These are phyloP conservation scores for Sesamia inferens DNA, from an alignment of 2,888 invertebrate genomes.

Conservation along the genomic window DNA sequence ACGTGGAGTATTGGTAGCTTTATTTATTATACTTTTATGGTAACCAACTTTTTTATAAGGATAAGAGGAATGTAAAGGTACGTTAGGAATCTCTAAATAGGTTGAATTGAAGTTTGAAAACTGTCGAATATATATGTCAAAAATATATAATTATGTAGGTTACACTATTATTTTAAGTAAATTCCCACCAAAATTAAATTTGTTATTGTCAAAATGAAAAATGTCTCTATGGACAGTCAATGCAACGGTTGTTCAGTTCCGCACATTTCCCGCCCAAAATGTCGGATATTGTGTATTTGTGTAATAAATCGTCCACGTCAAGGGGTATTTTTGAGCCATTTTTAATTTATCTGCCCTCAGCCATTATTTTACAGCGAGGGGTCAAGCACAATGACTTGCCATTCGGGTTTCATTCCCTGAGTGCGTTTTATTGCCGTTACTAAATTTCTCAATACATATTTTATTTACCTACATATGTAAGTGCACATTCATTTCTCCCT, in stretches of 20 bases:
- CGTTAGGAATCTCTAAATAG: not conserved
- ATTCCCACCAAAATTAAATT: slow-evolving; percentile 1
- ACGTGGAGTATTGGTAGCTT: slow-evolving; percentile 64
- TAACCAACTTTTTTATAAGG: slow-evolving; percentile 1
- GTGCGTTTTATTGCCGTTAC: slow-evolving; percentile 84
- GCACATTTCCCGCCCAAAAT: slow-evolving; percentile 57
- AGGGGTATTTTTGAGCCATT: slow-evolving; percentile 88
- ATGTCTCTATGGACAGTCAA: slow-evolving; percentile 48
- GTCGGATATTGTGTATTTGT: slow-evolving; percentile 71
- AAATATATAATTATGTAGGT: not conserved
- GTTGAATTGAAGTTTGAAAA: not conserved
- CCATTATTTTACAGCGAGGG: slow-evolving; percentile 88
- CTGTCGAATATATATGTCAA: not conserved
- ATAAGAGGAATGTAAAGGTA: not conserved
- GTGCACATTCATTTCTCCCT: not conserved
- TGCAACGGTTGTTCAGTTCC: slow-evolving; percentile 49
- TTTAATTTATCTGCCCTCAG: slow-evolving; percentile 89
- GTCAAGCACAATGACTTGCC: slow-evolving; percentile 84
- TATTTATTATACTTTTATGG: slow-evolving; percentile 40
- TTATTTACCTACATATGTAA: slow-evolving; percentile 1
- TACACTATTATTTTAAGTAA: not conserved
- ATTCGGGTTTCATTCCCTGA: slow-evolving; percentile 75
- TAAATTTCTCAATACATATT: slow-evolving; percentile 71
- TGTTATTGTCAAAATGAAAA: slow-evolving; percentile 31
- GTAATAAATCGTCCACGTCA: slow-evolving; percentile 73